Conservation (phyloP, 2,113 vertebrate genomes). For the Macrotis lagotis region DNA sequence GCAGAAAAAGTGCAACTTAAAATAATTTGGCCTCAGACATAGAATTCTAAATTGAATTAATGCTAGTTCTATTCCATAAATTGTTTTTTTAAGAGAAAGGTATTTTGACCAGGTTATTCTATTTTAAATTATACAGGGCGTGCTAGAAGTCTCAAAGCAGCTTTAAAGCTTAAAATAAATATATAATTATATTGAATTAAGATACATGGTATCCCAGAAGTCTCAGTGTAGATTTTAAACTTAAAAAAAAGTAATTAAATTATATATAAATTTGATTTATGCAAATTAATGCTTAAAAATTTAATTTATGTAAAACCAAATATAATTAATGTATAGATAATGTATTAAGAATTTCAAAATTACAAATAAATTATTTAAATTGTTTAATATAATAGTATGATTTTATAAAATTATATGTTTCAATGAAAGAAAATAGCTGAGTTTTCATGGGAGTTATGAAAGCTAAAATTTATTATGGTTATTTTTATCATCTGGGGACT, state of each 20-base stretch:
- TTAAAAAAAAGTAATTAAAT: background rate
- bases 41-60: slow-evolving; percentile 22
- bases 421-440: slow-evolving; percentile 29
- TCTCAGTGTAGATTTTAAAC: background rate
- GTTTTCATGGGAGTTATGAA: slow-evolving; percentile 10
- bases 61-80: slow-evolving; percentile 21
- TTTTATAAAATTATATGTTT: background rate
- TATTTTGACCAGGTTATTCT: slow-evolving; percentile 6
- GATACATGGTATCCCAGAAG: background rate
- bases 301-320: background rate
- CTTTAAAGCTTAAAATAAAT: background rate
- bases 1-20: background rate
- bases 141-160: background rate
- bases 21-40: background rate
- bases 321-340: background rate
- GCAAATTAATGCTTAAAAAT: background rate
- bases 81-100: background rate
- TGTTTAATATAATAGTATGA: background rate
- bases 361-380: background rate
- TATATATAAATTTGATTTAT: background rate
- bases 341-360: background rate
- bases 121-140: background rate
- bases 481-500: slow-evolving; percentile 47
- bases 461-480: background rate
- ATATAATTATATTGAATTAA: background rate